Percentiles rank a stretch among this genome's conserved stretches.
Evolutionary conservation across 2,797 vertebrate genomes (phyloP).

Genomic region (Phoebastria nigripes): DNA sequence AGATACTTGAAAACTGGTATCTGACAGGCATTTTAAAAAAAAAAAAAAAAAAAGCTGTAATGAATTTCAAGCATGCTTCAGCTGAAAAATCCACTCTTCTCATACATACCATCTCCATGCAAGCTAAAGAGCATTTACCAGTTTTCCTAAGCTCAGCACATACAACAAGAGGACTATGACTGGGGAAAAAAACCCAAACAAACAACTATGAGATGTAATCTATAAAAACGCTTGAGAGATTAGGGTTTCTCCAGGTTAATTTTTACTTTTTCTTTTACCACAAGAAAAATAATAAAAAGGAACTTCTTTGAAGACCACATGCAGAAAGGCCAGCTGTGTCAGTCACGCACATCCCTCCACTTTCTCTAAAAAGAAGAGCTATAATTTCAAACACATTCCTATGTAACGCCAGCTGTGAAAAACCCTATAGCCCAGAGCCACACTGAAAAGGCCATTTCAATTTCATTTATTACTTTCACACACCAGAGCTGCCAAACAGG

Average conservation of each 20-base stretch:
- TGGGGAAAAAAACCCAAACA: accelerated
- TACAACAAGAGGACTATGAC: not conserved
- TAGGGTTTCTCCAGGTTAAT: not conserved
- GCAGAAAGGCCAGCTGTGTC: not conserved
- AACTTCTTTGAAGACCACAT: not conserved
- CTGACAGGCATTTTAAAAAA: not conserved
- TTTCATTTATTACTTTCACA: not conserved
- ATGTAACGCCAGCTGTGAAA: not conserved
- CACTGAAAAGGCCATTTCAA: not conserved
- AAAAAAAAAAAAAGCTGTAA: not conserved
- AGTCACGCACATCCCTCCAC: not conserved
- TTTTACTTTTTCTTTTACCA: not conserved
- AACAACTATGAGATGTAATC: not conserved
- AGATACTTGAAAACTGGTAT: not conserved
- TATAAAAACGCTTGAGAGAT: not conserved
- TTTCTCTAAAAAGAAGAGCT: not conserved
- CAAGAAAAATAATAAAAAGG: not conserved
- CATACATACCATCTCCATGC: not conserved
- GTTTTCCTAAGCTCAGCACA: not conserved
- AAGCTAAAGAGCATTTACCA: not conserved
- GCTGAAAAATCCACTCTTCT: not conserved
- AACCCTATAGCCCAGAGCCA: not conserved
- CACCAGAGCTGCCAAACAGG: not conserved
- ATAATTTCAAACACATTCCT: not conserved
- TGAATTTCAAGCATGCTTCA: not conserved